These are phyloP conservation scores for Rhipidura dahli DNA, from an alignment of 2,113 vertebrate species.

Conservation along the genomic window DNA sequence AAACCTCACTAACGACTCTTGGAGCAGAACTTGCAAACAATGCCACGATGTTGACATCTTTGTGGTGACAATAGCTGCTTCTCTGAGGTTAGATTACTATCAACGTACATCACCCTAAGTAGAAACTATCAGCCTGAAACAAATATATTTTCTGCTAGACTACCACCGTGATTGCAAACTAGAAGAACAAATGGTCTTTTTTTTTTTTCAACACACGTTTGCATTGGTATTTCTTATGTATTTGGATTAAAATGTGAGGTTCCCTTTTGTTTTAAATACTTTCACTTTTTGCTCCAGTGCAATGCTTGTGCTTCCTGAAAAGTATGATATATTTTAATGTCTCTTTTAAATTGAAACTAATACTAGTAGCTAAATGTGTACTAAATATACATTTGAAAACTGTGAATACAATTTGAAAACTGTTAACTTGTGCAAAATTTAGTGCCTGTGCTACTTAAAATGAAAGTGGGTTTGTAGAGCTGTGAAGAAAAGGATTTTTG, in stretches of 20 bases:
- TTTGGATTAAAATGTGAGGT: not conserved
- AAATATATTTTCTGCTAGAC: not conserved
- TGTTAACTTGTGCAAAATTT: not conserved
- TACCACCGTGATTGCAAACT: not conserved
- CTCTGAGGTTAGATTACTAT: not conserved
- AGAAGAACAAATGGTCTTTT: rapidly evolving
- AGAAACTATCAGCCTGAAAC: not conserved
- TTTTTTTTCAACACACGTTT: not conserved
- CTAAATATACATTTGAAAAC: not conserved
- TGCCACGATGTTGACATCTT: not conserved
- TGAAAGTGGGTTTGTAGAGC: rapidly evolving
- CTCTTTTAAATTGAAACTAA: not conserved
- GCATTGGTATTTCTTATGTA: not conserved
- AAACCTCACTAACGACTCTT: not conserved
- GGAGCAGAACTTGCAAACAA: not conserved
- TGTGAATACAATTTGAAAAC: not conserved
- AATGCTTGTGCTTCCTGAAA: not conserved
- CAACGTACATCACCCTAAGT: not conserved
- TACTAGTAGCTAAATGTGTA: not conserved
- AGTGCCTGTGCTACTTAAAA: not conserved
- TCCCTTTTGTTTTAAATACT: not conserved
- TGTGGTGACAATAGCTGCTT: not conserved
- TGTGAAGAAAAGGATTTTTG: not conserved
- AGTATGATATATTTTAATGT: not conserved
- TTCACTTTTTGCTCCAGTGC: not conserved